Evolutionary conservation across 2,888 invertebrate species (phyloP).

Genomic region (Lasioglossum calceatum): DNA sequence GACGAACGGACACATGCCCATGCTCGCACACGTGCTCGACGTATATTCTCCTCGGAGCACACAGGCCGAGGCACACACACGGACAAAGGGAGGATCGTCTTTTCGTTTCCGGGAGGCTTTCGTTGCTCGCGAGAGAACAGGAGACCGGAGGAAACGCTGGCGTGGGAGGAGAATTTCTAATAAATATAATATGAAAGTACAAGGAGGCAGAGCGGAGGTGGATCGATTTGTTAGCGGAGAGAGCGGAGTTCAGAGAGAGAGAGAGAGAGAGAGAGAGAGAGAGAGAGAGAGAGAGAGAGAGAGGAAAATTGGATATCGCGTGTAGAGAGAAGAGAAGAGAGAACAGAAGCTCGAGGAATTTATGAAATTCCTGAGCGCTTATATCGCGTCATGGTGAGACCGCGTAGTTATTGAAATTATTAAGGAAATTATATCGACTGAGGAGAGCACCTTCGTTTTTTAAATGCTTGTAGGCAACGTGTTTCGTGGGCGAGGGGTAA

Average conservation of each 20-base stretch:
- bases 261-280: neutral
- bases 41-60: constrained; percentile 11
- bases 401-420: constrained; percentile 38
- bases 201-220: constrained; percentile 16
- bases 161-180: constrained; percentile 18
- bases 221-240: constrained; percentile 5
- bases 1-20: constrained; percentile 16
- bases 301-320: neutral
- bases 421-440: constrained; percentile 49
- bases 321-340: neutral
- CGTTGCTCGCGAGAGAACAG: neutral
- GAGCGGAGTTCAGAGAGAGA: neutral
- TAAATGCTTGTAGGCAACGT: constrained; percentile 60
- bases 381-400: constrained; percentile 19
- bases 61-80: constrained; percentile 3
- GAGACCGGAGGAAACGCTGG: neutral
- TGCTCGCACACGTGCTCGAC: neutral
- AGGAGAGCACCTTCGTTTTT: constrained; percentile 62
- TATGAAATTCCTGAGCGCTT: constrained; percentile 12
- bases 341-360: constrained; percentile 16
- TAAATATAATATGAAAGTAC: constrained; percentile 47
- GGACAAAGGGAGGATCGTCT: neutral
- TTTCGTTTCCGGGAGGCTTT: constrained; percentile 24
- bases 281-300: neutral
- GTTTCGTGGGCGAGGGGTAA: constrained; percentile 27